These are phyloP conservation scores for Scaptomyza reducta DNA, from an alignment of 2,888 invertebrate genomes.

Conservation along the genomic window DNA sequence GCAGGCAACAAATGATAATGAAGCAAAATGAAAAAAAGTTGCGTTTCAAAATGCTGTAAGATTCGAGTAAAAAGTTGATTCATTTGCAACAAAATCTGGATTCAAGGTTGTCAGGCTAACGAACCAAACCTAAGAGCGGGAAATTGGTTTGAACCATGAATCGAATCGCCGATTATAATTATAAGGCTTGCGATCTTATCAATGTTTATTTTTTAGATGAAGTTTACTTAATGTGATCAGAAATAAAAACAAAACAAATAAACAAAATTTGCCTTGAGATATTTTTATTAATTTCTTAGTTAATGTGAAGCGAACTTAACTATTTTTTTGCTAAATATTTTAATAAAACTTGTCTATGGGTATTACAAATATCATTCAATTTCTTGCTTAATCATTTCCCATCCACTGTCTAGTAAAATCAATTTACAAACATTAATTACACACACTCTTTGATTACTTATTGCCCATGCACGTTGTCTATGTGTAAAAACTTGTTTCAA, in stretches of 20 bases:
- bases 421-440: constrained; percentile 12
- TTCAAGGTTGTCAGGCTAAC: not conserved
- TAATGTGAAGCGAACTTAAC: too few species aligned
- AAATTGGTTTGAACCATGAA: not conserved
- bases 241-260: not conserved
- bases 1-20: not conserved
- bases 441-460: not conserved
- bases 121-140: not conserved
- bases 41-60: not conserved
- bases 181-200: not conserved
- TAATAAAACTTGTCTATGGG: not conserved
- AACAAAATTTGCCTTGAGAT: too few species aligned
- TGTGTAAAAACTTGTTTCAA: constrained; percentile 54
- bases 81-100: not conserved
- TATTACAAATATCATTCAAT: not conserved
- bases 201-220: not conserved
- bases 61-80: not conserved
- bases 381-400: not conserved
- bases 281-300: too few species aligned
- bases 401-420: not conserved
- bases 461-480: not conserved
- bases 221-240: not conserved
- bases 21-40: not conserved
- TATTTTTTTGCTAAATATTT: too few species aligned
- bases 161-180: not conserved